phyloP scores from a whole-genome alignment of 2,113 vertebrate genomes.

The Thalassarche chlororhynchos region DNA sequence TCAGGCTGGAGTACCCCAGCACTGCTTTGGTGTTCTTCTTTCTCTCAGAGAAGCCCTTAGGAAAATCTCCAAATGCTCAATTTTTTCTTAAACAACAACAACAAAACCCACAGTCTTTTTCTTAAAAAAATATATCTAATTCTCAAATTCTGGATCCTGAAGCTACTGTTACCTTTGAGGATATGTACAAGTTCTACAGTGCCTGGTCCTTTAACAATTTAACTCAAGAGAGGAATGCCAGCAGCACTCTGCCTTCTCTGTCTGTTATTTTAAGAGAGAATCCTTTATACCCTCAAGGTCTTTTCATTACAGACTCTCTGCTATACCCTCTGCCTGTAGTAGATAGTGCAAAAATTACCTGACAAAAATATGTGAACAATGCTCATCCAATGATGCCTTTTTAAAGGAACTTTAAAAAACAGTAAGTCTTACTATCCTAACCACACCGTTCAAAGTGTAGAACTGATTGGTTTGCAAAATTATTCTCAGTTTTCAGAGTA shows the following conservation, averaged over 20 bases:
- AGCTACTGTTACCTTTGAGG: background rate
- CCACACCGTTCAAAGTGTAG: background rate
- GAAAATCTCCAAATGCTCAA: background rate
- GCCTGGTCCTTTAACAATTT: background rate
- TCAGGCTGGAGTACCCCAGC: background rate
- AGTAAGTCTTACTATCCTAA: background rate
- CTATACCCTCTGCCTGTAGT: background rate
- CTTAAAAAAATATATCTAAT: background rate
- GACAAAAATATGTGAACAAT: background rate
- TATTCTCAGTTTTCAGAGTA: background rate
- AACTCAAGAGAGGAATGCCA: background rate
- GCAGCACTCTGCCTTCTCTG: background rate
- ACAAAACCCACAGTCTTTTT: background rate
- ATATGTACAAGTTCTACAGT: background rate
- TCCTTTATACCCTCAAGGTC: background rate
- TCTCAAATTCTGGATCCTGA: background rate
- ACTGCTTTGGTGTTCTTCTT: background rate
- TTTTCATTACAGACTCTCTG: background rate
- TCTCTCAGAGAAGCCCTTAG: background rate
- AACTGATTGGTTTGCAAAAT: background rate
- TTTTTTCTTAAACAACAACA: background rate
- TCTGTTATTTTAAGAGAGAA: background rate
- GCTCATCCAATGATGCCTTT: background rate
- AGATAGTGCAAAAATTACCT: background rate
- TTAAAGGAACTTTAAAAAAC: background rate